A percentile compares a stretch with the other conserved stretches of the same genome.
phyloP scores from a whole-genome alignment of 2,888 invertebrate species.

The Melolontha melolontha region DNA sequence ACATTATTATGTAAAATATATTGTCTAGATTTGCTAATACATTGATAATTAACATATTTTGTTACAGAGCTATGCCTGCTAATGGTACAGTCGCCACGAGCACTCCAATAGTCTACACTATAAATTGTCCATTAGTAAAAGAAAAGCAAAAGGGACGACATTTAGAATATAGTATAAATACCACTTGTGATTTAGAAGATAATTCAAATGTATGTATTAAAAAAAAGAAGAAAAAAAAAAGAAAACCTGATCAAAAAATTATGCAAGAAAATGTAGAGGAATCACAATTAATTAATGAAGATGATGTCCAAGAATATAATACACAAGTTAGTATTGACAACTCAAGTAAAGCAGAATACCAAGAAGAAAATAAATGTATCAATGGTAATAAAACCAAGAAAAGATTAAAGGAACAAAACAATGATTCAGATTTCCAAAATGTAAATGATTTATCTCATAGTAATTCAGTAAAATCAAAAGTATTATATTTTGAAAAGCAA shows the following conservation, averaged over 20 bases:
- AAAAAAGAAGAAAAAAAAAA: no score
- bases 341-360: no score
- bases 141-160: neutral
- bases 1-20: conserved; percentile 51
- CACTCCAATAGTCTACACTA: no score
- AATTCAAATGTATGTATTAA: neutral
- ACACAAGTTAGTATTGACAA: no score
- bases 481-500: conserved; percentile 11
- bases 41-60: neutral
- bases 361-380: no score
- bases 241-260: no score
- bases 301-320: no score
- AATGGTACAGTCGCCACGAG: no score
- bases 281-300: no score
- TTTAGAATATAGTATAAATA: neutral
- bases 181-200: neutral
- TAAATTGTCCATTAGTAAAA: no score
- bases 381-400: neutral
- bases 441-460: neutral
- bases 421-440: neutral
- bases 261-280: no score
- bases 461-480: conserved; percentile 8
- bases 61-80: conserved; percentile 13
- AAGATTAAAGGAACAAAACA: neutral
- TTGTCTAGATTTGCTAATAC: neutral